phyloP scores from a whole-genome alignment of 2,888 invertebrate species.

The Mythimna pallens region DNA sequence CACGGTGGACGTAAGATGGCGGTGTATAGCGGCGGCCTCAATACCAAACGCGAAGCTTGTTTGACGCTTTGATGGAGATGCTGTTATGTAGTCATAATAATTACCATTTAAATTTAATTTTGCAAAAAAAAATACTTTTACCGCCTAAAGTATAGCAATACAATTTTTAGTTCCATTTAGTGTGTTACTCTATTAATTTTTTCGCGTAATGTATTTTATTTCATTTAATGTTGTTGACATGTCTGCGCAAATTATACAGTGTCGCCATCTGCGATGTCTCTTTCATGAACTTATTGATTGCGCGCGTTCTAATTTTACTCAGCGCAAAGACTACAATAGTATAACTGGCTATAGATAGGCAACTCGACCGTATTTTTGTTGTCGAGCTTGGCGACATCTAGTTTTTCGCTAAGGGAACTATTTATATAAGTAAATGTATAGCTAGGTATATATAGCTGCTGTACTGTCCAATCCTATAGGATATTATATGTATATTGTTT shows the following conservation, averaged over 20 bases:
- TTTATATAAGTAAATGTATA: too few relatives aligned
- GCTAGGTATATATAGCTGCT: too few relatives aligned
- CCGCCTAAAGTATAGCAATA: background rate
- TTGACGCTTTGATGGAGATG: slow-evolving; percentile 46
- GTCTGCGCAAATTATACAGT: slow-evolving; percentile 68
- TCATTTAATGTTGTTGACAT: slow-evolving; percentile 32
- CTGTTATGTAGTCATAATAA: slow-evolving; percentile 60
- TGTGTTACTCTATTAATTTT: background rate
- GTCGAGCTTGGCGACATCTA: too few relatives aligned
- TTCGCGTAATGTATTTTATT: slow-evolving; percentile 11
- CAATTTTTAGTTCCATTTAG: background rate
- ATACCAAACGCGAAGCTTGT: slow-evolving; percentile 62
- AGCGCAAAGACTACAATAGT: too few relatives aligned
- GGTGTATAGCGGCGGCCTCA: slow-evolving; percentile 78
- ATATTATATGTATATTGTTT: too few relatives aligned
- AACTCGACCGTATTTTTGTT: too few relatives aligned
- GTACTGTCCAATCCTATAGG: too few relatives aligned
- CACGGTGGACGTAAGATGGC: slow-evolving; percentile 87
- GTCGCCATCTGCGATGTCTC: slow-evolving; percentile 79
- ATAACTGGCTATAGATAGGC: too few relatives aligned
- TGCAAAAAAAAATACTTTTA: slow-evolving; percentile 8
- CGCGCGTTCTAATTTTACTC: slow-evolving; percentile 78
- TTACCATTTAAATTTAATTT: slow-evolving; percentile 8
- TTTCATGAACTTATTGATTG: slow-evolving; percentile 79
- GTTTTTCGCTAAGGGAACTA: too few relatives aligned